Percentiles rank a stretch among this genome's conserved stretches.
phyloP scores from a whole-genome alignment of 2,113 vertebrate species.

The Cottus gobio region DNA sequence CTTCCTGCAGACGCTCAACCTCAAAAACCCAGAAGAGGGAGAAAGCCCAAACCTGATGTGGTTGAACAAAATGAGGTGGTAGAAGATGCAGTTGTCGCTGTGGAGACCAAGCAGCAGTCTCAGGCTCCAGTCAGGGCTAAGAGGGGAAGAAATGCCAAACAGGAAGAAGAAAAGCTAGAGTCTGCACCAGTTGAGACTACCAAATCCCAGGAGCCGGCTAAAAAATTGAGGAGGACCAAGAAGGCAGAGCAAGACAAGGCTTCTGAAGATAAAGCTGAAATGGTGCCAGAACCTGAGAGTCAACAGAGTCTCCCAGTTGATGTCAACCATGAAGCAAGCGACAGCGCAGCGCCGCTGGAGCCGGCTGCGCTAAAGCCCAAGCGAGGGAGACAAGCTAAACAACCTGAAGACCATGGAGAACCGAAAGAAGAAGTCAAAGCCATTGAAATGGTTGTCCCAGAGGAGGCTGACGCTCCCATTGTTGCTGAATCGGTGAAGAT shows the following conservation, averaged over 20 bases:
- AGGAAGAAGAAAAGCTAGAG: conserved; percentile 27
- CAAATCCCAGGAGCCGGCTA: conserved; percentile 21
- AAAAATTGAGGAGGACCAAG: conserved; percentile 47
- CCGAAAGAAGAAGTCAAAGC: conserved; percentile 9
- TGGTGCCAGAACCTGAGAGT: neutral
- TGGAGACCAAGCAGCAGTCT: conserved; percentile 31
- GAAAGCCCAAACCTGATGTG: conserved; percentile 24
- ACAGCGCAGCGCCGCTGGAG: conserved; percentile 2
- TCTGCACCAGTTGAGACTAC: neutral
- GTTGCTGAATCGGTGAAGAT: conserved; percentile 8
- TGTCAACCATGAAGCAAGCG: neutral
- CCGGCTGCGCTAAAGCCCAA: conserved; percentile 41
- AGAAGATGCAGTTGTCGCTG: neutral
- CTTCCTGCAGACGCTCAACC: neutral
- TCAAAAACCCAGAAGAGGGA: conserved; percentile 59
- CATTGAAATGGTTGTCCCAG: neutral
- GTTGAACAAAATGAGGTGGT: conserved; percentile 17
- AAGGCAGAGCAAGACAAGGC: conserved; percentile 39
- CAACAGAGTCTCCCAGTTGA: neutral
- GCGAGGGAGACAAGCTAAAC: conserved; percentile 58
- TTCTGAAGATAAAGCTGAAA: neutral
- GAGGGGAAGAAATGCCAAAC: conserved; percentile 55
- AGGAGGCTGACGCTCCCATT: conserved; percentile 12
- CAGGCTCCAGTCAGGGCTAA: conserved; percentile 46
- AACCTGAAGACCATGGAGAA: conserved; percentile 20